Evolutionary conservation across 2,797 vertebrate species (phyloP).

Genomic region (Macropodus opercularis): DNA sequence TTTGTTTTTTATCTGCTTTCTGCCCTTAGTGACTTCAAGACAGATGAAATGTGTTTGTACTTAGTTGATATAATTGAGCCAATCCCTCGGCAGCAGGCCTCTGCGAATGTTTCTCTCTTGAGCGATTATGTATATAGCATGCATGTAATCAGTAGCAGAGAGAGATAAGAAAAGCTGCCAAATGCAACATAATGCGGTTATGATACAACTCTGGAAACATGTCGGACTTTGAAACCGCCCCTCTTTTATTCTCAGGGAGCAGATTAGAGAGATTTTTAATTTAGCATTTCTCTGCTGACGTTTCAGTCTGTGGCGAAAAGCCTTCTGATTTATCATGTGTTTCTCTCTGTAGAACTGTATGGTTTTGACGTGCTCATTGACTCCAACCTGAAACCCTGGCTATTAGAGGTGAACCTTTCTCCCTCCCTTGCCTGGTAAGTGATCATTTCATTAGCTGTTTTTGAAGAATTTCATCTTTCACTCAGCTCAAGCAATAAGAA

Average conservation of each 20-base stretch:
- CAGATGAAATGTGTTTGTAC: constrained; percentile 67
- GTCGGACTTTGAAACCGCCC: constrained; percentile 50
- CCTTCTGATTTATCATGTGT: constrained; percentile 52
- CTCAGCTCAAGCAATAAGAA: background rate
- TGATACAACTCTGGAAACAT: constrained; percentile 48
- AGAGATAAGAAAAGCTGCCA: constrained; percentile 41
- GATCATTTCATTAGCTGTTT: constrained; percentile 40
- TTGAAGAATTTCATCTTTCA: constrained; percentile 10
- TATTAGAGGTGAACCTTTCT: constrained; percentile 97
- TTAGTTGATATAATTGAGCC: constrained; percentile 66
- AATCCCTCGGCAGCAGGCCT: constrained; percentile 68
- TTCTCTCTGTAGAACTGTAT: constrained; percentile 88
- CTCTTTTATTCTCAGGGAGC: constrained; percentile 22
- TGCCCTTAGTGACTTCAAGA: constrained; percentile 60
- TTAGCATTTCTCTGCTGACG: constrained; percentile 23
- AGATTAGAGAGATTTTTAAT: constrained; percentile 20
- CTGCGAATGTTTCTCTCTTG: constrained; percentile 56
- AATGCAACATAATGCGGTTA: constrained; percentile 45
- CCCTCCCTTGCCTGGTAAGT: constrained; percentile 97
- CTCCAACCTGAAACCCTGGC: constrained; percentile 95
- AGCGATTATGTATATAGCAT: constrained; percentile 73
- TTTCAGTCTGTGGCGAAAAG: constrained; percentile 33
- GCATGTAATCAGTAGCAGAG: constrained; percentile 76
- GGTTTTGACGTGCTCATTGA: constrained; percentile 98
- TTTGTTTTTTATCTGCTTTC: constrained; percentile 56